Conservation (phyloP, 2,888 invertebrate species). For the Melanchra persicariae region DNA sequence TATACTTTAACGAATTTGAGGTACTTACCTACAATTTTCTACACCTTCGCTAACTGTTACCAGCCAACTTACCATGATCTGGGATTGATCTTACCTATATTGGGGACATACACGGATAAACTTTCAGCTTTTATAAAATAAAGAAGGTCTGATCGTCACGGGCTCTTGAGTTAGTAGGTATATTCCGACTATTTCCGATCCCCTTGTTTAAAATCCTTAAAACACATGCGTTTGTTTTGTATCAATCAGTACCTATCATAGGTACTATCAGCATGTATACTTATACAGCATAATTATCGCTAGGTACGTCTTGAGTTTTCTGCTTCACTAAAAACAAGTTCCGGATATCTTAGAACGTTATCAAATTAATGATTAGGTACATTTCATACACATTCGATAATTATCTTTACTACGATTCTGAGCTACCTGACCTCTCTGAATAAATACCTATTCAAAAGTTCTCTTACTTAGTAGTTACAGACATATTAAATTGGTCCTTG, state of each 20-base stretch:
- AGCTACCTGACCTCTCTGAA: conserved; percentile 14
- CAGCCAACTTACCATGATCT: no score
- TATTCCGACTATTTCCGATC: neutral
- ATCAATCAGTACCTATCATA: neutral
- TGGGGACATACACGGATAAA: no score
- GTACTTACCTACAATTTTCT: no score
- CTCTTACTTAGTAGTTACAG: neutral
- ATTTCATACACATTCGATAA: conserved; percentile 7
- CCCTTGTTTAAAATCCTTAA: neutral
- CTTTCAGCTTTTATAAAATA: no score
- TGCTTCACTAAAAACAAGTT: conserved; percentile 37
- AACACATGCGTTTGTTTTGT: conserved; percentile 43
- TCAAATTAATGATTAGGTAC: conserved; percentile 8
- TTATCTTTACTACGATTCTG: conserved; percentile 10
- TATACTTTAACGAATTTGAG: no score
- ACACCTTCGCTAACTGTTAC: no score
- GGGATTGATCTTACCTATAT: no score
- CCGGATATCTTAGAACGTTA: conserved; percentile 11
- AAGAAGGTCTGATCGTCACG: no score
- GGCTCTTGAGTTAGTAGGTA: no score
- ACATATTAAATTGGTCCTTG: conserved; percentile 40
- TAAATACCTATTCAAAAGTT: conserved; percentile 20
- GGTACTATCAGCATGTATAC: neutral
- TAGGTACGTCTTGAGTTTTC: conserved; percentile 1
- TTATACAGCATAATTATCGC: neutral